Evolutionary conservation across 2,113 vertebrate species (phyloP), one percentile per base, ranked within the genome.

Genomic region (Merops nubicus): DNA sequence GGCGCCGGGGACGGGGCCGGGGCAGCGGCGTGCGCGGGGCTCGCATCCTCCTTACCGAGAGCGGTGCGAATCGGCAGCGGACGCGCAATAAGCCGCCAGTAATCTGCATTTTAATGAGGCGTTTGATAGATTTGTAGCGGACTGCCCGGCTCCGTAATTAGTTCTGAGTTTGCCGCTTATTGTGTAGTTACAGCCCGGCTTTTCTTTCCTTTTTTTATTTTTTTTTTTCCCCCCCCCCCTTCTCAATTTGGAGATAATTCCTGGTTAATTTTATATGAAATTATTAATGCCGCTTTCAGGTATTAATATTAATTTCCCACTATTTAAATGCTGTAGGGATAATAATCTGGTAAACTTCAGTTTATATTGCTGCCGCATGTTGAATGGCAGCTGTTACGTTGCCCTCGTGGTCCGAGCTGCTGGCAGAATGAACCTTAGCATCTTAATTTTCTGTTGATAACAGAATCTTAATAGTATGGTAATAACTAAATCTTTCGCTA

Each of bases 51-150:
- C n/a, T n/a, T n/a, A n/a, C n/a, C n/a, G n/a, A n/a, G n/a, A n/a
- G n/a, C n/a, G n/a, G n/a, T n/a, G n/a, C n/a, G n/a, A n/a, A n/a
- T n/a, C n/a, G n/a, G n/a, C n/a, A 42, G 95, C 82, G 85, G 89
- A 87, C 80, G 89, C 89, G 81, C 90, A 68, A 60, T 23, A 31
- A 95, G 72, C 31, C 92, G 84, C 65, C 89, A 21, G 86, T 33
- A n/a, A 94, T 89, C 94, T 92, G 85, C 75, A 17, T 95, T 76
- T 83, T 89, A 87, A 88, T 93, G 88, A 95, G 88, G 56, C 77
- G 54, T 76, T 70, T 80, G 72, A 84, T 82, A 87, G 80, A 53
- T 65, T 88, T 93, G 93, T 47, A 69, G 92, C 68, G 73, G 89
- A 47, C 82, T 63, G 76, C 64, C 68, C 57, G 48, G 54, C 63